Evolutionary conservation across 2,888 invertebrate genomes (phyloP).

Genomic region (Caenorhabditis auriculariae): DNA sequence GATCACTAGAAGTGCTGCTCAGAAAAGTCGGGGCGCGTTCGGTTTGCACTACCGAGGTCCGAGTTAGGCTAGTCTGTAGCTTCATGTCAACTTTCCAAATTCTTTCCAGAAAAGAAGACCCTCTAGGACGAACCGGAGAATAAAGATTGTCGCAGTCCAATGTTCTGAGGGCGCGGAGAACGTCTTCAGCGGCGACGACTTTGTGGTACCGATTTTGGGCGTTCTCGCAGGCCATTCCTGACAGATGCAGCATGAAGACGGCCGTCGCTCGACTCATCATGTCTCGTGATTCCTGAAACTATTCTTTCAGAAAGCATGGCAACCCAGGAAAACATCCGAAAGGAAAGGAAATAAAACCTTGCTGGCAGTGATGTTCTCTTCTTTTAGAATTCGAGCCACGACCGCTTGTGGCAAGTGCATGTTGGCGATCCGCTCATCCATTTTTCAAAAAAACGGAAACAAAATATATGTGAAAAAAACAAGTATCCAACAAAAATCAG

Average conservation of each 20-base stretch:
- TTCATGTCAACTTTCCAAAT: slow-evolving; percentile 3
- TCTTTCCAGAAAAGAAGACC: background rate
- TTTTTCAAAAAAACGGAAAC: no score
- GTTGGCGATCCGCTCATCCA: slow-evolving; percentile 9
- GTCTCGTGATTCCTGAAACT: slow-evolving; percentile 15
- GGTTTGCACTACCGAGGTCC: no score
- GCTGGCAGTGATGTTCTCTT: slow-evolving; percentile 15
- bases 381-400: slow-evolving; percentile 20
- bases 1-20: no score
- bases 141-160: slow-evolving; percentile 10
- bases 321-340: background rate
- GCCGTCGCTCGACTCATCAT: slow-evolving; percentile 17
- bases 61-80: no score
- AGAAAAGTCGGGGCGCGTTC: no score
- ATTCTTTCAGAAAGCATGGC: background rate
- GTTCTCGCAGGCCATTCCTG: slow-evolving; percentile 10
- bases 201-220: slow-evolving; percentile 17
- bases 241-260: slow-evolving; percentile 23
- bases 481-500: no score
- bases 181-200: slow-evolving; percentile 17
- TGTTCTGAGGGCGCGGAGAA: slow-evolving; percentile 11
- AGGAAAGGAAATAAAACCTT: slow-evolving; percentile 6
- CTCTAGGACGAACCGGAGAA: background rate
- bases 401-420: slow-evolving; percentile 24
- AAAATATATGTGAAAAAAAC: no score